phyloP scores from a whole-genome alignment of 1,140 invertebrate species.

The Calliopsis andreniformis region DNA sequence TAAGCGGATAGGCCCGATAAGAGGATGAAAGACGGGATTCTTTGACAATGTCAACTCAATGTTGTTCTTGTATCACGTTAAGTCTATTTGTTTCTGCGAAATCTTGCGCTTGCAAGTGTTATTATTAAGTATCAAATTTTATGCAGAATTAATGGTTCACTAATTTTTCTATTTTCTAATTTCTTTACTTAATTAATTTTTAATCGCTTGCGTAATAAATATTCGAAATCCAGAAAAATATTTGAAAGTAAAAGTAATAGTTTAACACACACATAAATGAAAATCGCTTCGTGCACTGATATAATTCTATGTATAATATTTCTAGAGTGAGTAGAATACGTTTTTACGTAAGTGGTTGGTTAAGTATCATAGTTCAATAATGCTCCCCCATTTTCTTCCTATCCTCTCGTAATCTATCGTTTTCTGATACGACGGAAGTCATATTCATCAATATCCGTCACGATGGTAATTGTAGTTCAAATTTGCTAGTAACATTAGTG shows the following conservation, averaged over 20 bases:
- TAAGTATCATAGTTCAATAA: no score
- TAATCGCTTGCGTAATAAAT: no score
- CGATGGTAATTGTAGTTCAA: conserved; percentile 48
- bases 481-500: conserved; percentile 46
- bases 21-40: conserved; percentile 34
- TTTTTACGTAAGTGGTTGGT: no score
- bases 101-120: neutral
- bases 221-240: no score
- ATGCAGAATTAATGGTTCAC: no score
- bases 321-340: no score
- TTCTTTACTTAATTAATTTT: no score
- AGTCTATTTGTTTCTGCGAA: neutral
- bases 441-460: conserved; percentile 61
- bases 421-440: conserved; percentile 27
- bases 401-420: conserved; percentile 37
- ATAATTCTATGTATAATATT: no score
- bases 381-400: neutral
- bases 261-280: no score
- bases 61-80: conserved; percentile 38
- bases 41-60: conserved; percentile 53
- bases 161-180: no score
- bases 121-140: neutral
- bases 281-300: no score
- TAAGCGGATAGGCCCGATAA: conserved; percentile 44
- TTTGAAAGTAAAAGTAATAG: no score